Percentiles rank a stretch among this genome's conserved stretches.
These are phyloP conservation scores for Neolamprologus variostigma DNA, from an alignment of 2,113 vertebrate genomes.

Conservation along the genomic window DNA sequence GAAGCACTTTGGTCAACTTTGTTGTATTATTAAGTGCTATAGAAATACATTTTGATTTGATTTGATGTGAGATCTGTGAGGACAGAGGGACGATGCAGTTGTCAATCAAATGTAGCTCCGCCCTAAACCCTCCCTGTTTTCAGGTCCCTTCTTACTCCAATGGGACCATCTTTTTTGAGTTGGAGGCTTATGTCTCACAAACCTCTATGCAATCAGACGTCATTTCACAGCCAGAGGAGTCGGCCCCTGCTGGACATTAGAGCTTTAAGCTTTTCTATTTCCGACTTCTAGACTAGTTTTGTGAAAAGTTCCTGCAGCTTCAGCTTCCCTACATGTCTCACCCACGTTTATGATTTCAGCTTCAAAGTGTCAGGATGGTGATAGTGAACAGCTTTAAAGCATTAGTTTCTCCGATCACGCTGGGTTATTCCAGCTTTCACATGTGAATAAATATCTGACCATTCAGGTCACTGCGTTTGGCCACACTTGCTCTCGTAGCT, in stretches of 20 bases:
- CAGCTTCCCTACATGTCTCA: not conserved
- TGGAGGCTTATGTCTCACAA: not conserved
- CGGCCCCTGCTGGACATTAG: not conserved
- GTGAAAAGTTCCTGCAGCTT: not conserved
- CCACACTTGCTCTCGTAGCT: not conserved
- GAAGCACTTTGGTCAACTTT: not conserved
- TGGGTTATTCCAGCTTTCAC: not conserved
- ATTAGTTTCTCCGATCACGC: not conserved
- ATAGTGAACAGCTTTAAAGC: not conserved
- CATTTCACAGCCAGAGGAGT: not conserved
- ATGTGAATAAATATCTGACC: not conserved
- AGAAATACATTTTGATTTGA: not conserved
- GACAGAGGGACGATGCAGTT: not conserved
- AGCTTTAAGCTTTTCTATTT: not conserved
- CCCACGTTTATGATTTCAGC: not conserved
- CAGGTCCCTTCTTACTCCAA: not conserved
- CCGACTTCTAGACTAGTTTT: not conserved
- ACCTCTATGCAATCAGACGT: not conserved
- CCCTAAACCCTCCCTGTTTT: not conserved
- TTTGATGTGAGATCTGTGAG: not conserved
- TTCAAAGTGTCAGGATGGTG: not conserved
- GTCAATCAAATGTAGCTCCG: not conserved
- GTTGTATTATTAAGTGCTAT: not conserved
- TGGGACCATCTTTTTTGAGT: not conserved
- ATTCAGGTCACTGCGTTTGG: not conserved